phyloP scores from a whole-genome alignment of 2,888 invertebrate species.

The Abrostola triplasia region DNA sequence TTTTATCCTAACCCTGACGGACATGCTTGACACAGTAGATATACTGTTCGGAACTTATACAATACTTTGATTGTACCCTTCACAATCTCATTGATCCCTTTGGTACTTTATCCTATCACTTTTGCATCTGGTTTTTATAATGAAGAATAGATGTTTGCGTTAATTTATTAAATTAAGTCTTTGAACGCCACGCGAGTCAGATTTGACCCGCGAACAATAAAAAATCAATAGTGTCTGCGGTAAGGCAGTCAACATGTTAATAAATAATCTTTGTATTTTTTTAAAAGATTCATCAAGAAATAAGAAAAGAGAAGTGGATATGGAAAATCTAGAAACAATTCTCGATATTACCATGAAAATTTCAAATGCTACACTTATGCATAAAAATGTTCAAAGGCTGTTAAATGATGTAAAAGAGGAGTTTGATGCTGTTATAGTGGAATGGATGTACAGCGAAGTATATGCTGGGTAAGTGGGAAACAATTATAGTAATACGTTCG shows the following conservation, averaged over 20 bases:
- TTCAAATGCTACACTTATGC: constrained; percentile 7
- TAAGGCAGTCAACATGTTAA: too few species aligned
- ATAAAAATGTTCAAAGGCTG: constrained; percentile 10
- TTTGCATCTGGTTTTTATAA: too few species aligned
- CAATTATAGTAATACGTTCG: neutral
- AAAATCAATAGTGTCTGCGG: too few species aligned
- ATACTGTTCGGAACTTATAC: neutral
- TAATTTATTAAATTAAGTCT: too few species aligned
- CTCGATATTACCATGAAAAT: constrained; percentile 2
- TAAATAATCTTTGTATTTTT: too few species aligned
- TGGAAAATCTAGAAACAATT: neutral
- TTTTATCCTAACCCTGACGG: neutral
- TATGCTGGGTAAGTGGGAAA: constrained; percentile 52
- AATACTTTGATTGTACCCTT: too few species aligned
- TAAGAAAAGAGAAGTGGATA: neutral
- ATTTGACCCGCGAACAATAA: too few species aligned
- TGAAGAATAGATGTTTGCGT: too few species aligned
- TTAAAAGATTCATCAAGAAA: neutral
- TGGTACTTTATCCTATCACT: too few species aligned
- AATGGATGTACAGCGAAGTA: constrained; percentile 64
- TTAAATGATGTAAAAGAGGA: constrained; percentile 1
- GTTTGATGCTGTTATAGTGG: constrained; percentile 52
- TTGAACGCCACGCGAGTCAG: too few species aligned
- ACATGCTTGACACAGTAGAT: neutral
- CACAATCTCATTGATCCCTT: too few species aligned